A percentile compares a stretch with the other conserved stretches of the same genome.
These are phyloP conservation scores for Drosophila macrospina DNA, from an alignment of 2,888 invertebrate genomes.

Conservation along the genomic window DNA sequence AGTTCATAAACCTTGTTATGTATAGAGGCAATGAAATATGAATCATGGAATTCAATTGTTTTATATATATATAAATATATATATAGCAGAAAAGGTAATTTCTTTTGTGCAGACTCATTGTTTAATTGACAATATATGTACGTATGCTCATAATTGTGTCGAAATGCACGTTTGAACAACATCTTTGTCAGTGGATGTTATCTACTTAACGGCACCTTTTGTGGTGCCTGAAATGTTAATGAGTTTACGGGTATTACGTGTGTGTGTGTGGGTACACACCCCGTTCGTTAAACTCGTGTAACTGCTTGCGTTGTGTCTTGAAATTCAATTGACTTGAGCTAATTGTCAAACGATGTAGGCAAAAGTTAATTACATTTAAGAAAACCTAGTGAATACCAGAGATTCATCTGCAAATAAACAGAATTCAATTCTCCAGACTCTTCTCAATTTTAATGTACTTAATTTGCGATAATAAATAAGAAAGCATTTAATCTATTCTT, in stretches of 20 bases:
- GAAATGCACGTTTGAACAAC: slow-evolving; percentile 3
- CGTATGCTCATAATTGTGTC: slow-evolving; percentile 2
- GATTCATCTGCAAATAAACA: background rate
- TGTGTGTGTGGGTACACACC: slow-evolving; percentile 47
- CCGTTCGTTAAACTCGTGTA: slow-evolving; percentile 54
- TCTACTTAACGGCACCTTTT: slow-evolving; percentile 19
- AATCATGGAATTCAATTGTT: too few species aligned
- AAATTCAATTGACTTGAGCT: slow-evolving; percentile 26
- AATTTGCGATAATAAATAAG: too few species aligned
- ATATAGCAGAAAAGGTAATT: background rate
- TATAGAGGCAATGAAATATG: too few species aligned
- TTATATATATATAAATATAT: too few species aligned
- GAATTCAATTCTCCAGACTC: background rate
- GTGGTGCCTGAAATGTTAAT: slow-evolving; percentile 29
- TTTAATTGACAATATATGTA: slow-evolving; percentile 22
- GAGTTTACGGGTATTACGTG: slow-evolving; percentile 35
- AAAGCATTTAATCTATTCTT: too few species aligned
- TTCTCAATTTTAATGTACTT: background rate
- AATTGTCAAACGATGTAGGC: background rate
- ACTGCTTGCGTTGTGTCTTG: slow-evolving; percentile 12
- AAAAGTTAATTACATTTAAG: background rate
- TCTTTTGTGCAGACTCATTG: background rate
- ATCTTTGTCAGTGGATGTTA: slow-evolving; percentile 5
- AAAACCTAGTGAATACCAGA: background rate
- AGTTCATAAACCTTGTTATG: too few species aligned